phyloP scores from a whole-genome alignment of 2,113 vertebrate genomes.

The Cyprinodon variegatus region DNA sequence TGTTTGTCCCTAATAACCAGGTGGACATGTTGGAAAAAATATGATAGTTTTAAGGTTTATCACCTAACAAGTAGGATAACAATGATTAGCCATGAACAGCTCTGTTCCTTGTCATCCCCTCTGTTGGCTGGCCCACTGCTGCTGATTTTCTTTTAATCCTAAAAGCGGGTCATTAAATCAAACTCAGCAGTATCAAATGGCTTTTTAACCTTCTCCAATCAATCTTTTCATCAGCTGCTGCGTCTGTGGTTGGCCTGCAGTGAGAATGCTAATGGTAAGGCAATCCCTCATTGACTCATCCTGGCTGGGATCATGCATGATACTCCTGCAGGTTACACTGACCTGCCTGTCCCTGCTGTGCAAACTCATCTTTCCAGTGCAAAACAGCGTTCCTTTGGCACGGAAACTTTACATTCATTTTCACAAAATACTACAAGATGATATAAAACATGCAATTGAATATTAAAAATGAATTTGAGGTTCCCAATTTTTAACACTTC shows the following conservation, averaged over 20 bases:
- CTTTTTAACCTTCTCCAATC: conserved; percentile 73
- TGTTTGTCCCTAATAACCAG: conserved; percentile 24
- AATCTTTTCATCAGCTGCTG: conserved; percentile 72
- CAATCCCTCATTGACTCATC: conserved; percentile 73
- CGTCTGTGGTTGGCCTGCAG: conserved; percentile 49
- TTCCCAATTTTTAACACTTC: background rate
- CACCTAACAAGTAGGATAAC: conserved; percentile 35
- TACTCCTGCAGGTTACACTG: conserved; percentile 45
- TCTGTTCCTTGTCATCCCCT: conserved; percentile 57
- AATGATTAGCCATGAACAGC: conserved; percentile 36
- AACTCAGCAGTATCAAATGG: conserved; percentile 67
- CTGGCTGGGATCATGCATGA: conserved; percentile 47
- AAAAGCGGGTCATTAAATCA: conserved; percentile 59
- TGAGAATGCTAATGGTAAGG: conserved; percentile 80
- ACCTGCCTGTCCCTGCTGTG: conserved; percentile 13
- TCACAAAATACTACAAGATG: background rate
- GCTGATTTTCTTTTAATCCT: conserved; percentile 63
- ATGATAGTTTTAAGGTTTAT: conserved; percentile 17
- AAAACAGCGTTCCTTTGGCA: conserved; percentile 25
- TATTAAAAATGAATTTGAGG: background rate
- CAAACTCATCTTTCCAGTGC: conserved; percentile 13
- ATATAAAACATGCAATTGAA: background rate
- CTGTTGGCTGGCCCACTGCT: conserved; percentile 15
- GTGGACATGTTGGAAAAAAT: conserved; percentile 28
- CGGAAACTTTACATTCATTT: conserved; percentile 1